Evolutionary conservation across 1,140 invertebrate species (phyloP), one percentile per base, ranked within the genome.

Genomic region (Anagrus nilaparvatae): DNA sequence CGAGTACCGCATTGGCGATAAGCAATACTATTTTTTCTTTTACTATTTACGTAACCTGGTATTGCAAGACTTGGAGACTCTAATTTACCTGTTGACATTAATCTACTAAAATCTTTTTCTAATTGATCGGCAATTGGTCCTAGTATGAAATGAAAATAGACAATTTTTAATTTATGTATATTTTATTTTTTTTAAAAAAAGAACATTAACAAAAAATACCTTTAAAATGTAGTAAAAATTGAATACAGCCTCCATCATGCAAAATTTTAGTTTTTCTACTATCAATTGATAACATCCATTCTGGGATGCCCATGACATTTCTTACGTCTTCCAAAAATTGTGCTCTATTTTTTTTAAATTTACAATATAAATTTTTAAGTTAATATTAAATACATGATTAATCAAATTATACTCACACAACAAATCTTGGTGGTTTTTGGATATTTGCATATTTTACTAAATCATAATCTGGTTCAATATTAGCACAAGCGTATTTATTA

Each of bases 391-490:
- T n/a, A n/a, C n/a, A n/a, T n/a, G n/a, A 32, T 5, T 32, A 16
- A 17, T 5, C 7, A 3, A 32, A 16, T 17, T 17, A 14, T 27
- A 76, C 82, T 80, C 72, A 91, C 85, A 87, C 70, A 13, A 89
- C 85, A 59, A 94, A 95, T 62, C 83, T 72, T 2, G 87, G 87
- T 31, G 85, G 81, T 62, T 84, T 87, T 55, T 82, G 78, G 14
- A 95, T 78, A 55, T 90, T 91, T 1, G 84, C 81, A 63, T 87
- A 91, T 62, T 90, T 92, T 28, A 93, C 80, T 34, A 93, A 87
- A 61, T 93, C 85, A 59, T 87, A 80, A 61, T 94, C 89, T 1
- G 86, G 84, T 53, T 85, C 78, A 43, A 95, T 90, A 60, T 94
- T 94, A 31, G 89, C 87, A 63, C 91, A 95, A 9, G 88, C 88